Evolutionary conservation across 2,113 vertebrate genomes (phyloP).

Genomic region (Pholis gunnellus): DNA sequence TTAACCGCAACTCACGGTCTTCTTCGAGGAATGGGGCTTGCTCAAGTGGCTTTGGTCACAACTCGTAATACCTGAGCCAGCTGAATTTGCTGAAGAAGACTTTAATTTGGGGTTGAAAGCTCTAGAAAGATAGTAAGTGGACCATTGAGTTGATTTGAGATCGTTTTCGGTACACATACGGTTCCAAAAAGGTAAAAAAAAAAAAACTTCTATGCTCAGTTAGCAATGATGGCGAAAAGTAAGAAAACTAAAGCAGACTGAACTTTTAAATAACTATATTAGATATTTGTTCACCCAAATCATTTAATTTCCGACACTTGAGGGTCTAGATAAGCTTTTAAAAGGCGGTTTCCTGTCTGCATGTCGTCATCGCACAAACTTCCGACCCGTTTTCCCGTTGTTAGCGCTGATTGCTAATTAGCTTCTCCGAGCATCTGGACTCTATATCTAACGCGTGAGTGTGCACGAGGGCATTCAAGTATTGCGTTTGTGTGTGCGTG

Average conservation of each 20-base stretch:
- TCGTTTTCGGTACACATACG: too few relatives aligned
- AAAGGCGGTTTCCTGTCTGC: background rate
- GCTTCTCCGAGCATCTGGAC: constrained; percentile 45
- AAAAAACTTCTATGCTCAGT: background rate
- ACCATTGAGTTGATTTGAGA: background rate
- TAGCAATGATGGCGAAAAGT: background rate
- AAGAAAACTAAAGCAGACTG: background rate
- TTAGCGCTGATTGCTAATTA: constrained; percentile 72
- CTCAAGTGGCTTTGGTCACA: too few relatives aligned
- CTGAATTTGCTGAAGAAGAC: background rate
- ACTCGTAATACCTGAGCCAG: background rate
- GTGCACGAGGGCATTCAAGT: constrained; percentile 15
- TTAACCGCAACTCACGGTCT: background rate
- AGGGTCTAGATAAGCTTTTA: background rate
- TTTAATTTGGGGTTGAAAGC: background rate
- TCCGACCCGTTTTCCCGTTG: constrained; percentile 30
- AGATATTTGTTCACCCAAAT: background rate
- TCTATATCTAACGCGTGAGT: constrained; percentile 25
- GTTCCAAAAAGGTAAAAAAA: too few relatives aligned
- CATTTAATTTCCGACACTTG: background rate
- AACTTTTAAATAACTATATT: background rate
- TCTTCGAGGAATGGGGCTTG: too few relatives aligned
- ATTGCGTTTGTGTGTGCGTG: constrained; percentile 38
- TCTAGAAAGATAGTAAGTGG: background rate
- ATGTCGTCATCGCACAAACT: constrained; percentile 22